Conservation (phyloP, 2,888 invertebrate species). For the Tineola bisselliella region DNA sequence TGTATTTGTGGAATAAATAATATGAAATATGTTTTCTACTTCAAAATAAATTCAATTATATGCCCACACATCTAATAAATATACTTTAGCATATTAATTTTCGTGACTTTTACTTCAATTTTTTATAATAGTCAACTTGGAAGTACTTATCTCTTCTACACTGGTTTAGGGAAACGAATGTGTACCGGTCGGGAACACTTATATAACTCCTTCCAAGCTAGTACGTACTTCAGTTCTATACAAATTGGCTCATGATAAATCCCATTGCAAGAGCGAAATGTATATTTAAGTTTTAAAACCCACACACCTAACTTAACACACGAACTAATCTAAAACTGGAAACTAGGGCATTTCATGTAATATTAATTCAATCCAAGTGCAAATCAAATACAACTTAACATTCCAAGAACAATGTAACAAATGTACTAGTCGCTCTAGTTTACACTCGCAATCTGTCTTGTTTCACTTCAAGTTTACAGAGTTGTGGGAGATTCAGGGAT, state of each 20-base stretch:
- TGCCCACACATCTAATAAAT: too few species aligned
- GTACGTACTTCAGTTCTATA: too few species aligned
- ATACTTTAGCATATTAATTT: too few species aligned
- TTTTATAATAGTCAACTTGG: too few species aligned
- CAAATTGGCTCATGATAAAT: too few species aligned
- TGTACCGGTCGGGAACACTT: too few species aligned
- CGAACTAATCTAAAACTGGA: not conserved
- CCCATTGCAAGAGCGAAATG: not conserved
- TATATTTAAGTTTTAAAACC: not conserved
- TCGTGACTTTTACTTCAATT: too few species aligned
- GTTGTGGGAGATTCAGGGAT: slow-evolving; percentile 18
- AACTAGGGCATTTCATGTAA: slow-evolving; percentile 2
- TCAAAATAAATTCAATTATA: too few species aligned
- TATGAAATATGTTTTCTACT: not conserved
- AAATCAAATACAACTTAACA: slow-evolving; percentile 6
- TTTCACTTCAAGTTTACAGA: not conserved
- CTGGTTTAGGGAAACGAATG: too few species aligned
- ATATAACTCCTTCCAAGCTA: too few species aligned
- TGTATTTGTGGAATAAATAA: not conserved
- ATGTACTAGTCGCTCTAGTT: not conserved
- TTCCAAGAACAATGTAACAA: slow-evolving; percentile 1
- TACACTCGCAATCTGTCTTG: slow-evolving; percentile 7
- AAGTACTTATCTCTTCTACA: too few species aligned
- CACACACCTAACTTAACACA: not conserved
- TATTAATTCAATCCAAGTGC: not conserved